Base-by-base conservation (phyloP, 2,888 invertebrate species). In the Matsumyia berberina region DNA sequence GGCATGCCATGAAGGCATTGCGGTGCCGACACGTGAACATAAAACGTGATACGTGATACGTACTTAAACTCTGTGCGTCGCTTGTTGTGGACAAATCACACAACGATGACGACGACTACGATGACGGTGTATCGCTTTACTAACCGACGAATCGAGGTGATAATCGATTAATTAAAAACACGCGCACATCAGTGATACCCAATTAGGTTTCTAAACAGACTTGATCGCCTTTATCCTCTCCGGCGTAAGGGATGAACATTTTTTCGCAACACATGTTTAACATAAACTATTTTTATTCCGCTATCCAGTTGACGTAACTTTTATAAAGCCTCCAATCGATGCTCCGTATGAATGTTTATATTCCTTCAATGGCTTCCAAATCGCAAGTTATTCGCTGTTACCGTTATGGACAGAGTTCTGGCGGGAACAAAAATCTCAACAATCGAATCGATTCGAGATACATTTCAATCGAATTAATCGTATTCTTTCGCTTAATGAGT, bases 91-190 rank as follows among this genome's bases (percentile, higher is more conserved):
- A 76, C 69, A 39, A 82, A 77, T 51, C 44, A 58, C 64, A 64
- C 57, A 8, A 5, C 12, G 29, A 19, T 24, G 15, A 33, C 19
- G 44, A n/a, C n/a, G 51, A 31, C 33, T n/a, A n/a, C n/a, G n/a
- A n/a, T n/a, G 31, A 19, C 29, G 33, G 37, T 24, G 35, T 62
- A 29, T 74, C 46, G 49, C 37, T 24, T 53, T 57, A 51, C 42
- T 35, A 33, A 57, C 5, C 15, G 24, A 57, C 9, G 62, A 58
- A 78, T 77, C 44, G 58, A 74, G 69, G 73, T 64, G 80, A 69
- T 85, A 85, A 85, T 85, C 80, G 83, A 74, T 85, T 85, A 80
- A 79, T 74, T 74, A 70, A 69, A 73, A 85, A 64, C 67, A 80
- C 64, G 60, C 82, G 66, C 78, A 42, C 79, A 60, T 77, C 70